Evolutionary conservation across 2,797 vertebrate species (phyloP).

Genomic region (Ctenochaetus hawaiiensis): DNA sequence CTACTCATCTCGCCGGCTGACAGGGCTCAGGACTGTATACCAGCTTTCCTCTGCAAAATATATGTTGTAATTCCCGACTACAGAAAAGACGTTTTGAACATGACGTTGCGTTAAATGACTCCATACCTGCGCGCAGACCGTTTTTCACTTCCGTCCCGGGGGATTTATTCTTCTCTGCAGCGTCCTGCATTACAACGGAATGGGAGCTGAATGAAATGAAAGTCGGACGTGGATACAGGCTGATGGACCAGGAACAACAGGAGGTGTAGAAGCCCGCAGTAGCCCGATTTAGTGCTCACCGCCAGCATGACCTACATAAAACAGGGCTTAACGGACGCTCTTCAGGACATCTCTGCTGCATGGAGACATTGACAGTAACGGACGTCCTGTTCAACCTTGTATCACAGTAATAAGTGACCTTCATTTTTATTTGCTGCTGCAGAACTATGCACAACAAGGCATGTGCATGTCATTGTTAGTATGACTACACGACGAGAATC

Average conservation of each 20-base stretch:
- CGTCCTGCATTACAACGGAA: slow-evolving; percentile 25
- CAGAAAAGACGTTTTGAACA: neutral
- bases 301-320: slow-evolving; percentile 76
- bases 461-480: slow-evolving; percentile 9
- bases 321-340: slow-evolving; percentile 27
- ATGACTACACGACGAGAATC: neutral
- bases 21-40: accelerated
- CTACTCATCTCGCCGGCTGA: slow-evolving; percentile 34
- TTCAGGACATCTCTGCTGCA: slow-evolving; percentile 27
- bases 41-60: accelerated
- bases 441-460: slow-evolving; percentile 35
- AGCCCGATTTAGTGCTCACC: slow-evolving; percentile 28
- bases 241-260: slow-evolving; percentile 41
- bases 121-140: neutral
- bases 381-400: slow-evolving; percentile 22
- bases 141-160: neutral
- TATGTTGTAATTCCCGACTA: accelerated
- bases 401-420: slow-evolving; percentile 45
- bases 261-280: slow-evolving; percentile 16
- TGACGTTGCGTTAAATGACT: slow-evolving; percentile 30
- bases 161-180: slow-evolving; percentile 26
- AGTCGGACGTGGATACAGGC: slow-evolving; percentile 41
- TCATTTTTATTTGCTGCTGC: slow-evolving; percentile 27
- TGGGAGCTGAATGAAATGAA: slow-evolving; percentile 29
- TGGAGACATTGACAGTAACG: neutral